Evolutionary conservation across 2,888 invertebrate species (phyloP), one percentile per base, ranked within the genome.

Genomic region (Apodemia mormo): DNA sequence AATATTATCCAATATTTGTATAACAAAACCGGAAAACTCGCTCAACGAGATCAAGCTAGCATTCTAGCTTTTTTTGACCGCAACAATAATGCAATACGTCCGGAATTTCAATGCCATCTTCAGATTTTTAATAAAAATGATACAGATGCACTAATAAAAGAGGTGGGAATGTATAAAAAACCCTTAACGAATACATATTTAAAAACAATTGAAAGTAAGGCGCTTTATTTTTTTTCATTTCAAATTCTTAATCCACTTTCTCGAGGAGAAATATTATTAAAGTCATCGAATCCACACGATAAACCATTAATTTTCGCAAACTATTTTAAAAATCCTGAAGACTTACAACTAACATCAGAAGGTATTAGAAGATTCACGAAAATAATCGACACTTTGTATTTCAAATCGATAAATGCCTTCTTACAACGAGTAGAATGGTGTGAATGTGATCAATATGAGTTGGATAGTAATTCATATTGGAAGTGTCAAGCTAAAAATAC

Each of bases 271-370:
- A 80, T 97, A 22, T 85, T 88, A 66, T 82, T 97, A 4, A 88
- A 86, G 65, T 94, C 94, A 0, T 84, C 81, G 0, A 83, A 96
- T 80, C 95, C 96, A 0, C 80, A 86, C 37, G 94, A 95, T 10
- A 86, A 93, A 68, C 96, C 96, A 0, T 77, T 91, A 37, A 94
- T 96, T 66, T 88, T 94, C 76, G 88, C 95, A 1, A 95, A 96
- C 77, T 96, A 96, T 81, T 91, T 96, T 43, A 81, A 86, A 0
- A 90, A 95, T 22, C 80, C 85, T 0, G 83, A 89, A 69, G 96
- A 96, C 78, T 76, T 94, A 1, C 80, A 90, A 52, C 72, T 75
- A 12, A 72, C 79, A 40, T 81, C 78, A 2, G 74, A 75, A 10
- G 89, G 88, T 30, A 82, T 89, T 40, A 78, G 74, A 74, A 81